phyloP scores from a whole-genome alignment of 2,888 invertebrate species.

The Harpalus rubripes region DNA sequence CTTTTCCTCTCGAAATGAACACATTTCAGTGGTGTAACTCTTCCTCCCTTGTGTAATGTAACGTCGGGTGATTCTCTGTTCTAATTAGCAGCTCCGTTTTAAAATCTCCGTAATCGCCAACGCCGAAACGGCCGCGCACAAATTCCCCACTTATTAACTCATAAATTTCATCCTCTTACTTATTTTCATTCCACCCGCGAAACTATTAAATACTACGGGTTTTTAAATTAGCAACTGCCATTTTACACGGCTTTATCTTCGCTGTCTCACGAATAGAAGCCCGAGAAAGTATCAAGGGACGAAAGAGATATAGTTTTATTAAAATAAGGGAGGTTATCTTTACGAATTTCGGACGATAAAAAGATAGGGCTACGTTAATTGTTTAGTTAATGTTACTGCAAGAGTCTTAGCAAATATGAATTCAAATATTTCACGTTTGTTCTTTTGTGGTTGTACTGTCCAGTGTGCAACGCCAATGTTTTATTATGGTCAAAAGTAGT shows the following conservation, averaged over 20 bases:
- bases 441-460: no score
- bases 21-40: slow-evolving; percentile 36
- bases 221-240: slow-evolving; percentile 32
- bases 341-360: neutral
- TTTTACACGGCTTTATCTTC: neutral
- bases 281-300: neutral
- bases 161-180: slow-evolving; percentile 60
- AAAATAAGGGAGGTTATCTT: slow-evolving; percentile 2
- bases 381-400: neutral
- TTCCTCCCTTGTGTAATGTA: neutral
- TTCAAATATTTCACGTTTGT: no score
- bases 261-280: neutral
- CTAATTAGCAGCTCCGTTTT: slow-evolving; percentile 65
- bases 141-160: slow-evolving; percentile 63
- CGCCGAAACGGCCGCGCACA: slow-evolving; percentile 50
- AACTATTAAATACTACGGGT: slow-evolving; percentile 33
- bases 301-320: neutral
- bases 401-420: neutral
- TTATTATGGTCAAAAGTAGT: no score
- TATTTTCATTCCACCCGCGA: slow-evolving; percentile 38
- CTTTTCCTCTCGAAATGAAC: slow-evolving; percentile 25
- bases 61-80: neutral
- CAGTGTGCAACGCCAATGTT: no score
- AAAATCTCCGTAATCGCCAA: slow-evolving; percentile 61
- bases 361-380: neutral